These are phyloP conservation scores for Lamellibrachia luymesi DNA, from an alignment of 1,140 invertebrate species.

Conservation along the genomic window DNA sequence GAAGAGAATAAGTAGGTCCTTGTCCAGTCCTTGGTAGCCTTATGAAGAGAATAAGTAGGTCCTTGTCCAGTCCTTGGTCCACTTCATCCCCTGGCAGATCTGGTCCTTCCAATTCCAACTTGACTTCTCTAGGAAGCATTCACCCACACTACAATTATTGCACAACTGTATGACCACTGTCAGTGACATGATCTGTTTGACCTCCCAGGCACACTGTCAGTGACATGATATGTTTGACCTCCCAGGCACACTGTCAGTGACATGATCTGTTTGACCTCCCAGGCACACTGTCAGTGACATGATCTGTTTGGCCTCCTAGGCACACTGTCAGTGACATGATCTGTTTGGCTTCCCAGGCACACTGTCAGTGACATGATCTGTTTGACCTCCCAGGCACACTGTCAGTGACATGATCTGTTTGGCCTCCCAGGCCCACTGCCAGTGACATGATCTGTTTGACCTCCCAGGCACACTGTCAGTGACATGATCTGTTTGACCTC, in stretches of 20 bases:
- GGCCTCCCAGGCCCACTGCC: not conserved
- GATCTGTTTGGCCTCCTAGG: not conserved
- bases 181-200: not conserved
- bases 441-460: not conserved
- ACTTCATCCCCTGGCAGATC: no score
- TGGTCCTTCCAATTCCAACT: no score
- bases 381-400: not conserved
- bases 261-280: not conserved
- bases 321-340: not conserved
- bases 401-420: not conserved
- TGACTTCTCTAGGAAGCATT: no score
- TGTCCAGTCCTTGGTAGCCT: no score
- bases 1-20: no score
- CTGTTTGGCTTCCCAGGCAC: not conserved
- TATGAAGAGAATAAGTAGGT: no score
- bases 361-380: not conserved
- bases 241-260: not conserved
- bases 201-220: no score
- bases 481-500: not conserved
- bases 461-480: not conserved
- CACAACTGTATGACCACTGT: no score
- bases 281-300: not conserved
- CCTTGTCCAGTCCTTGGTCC: no score
- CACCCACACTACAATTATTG: no score
- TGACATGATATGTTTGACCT: not conserved